Evolutionary conservation across 2,113 vertebrate species (phyloP).

Genomic region (Epinephelus cyanopodus): DNA sequence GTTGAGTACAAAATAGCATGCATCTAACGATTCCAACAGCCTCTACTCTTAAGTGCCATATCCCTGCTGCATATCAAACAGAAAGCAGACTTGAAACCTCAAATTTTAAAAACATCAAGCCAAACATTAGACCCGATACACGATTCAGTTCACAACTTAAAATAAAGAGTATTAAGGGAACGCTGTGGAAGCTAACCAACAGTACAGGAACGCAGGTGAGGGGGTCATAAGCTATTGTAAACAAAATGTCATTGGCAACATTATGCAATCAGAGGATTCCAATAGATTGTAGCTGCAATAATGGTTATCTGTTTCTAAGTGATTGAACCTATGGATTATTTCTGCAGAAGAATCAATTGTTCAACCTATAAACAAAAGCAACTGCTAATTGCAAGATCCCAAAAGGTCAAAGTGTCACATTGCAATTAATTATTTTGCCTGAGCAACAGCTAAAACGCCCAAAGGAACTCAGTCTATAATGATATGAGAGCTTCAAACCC

Average conservation of each 20-base stretch:
- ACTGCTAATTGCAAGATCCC: neutral
- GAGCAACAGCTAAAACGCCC: neutral
- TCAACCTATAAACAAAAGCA: neutral
- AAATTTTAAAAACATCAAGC: neutral
- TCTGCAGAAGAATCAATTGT: neutral
- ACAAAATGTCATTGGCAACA: neutral
- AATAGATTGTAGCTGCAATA: neutral
- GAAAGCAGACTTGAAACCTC: neutral
- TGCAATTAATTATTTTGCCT: neutral
- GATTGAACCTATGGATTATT: neutral
- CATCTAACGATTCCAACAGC: neutral
- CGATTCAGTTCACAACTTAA: neutral
- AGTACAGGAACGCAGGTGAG: neutral
- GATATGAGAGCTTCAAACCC: neutral
- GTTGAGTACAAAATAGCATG: neutral
- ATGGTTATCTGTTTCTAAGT: neutral
- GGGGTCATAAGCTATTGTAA: too few relatives aligned
- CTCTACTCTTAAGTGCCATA: neutral
- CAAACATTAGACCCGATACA: neutral
- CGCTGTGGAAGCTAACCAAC: neutral
- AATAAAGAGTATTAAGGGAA: neutral
- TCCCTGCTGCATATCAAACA: neutral
- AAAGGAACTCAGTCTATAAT: neutral
- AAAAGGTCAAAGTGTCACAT: neutral
- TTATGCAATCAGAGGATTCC: neutral